Conservation (phyloP, 2,888 invertebrate species). For the Andrena flavipes region DNA sequence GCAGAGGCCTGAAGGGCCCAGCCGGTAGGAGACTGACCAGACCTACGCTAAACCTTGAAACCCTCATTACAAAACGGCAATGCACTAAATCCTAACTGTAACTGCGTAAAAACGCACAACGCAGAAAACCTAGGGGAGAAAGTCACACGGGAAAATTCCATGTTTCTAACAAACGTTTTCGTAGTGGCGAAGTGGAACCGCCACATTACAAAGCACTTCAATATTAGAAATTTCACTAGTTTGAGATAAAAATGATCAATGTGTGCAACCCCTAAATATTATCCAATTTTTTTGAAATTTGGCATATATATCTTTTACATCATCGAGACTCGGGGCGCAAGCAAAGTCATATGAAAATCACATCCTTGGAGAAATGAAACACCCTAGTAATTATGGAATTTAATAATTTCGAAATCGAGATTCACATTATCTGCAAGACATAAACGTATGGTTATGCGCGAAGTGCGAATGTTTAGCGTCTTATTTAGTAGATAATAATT, state of each 20-base stretch:
- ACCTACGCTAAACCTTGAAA: background rate
- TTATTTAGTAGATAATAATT: no score
- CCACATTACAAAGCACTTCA: conserved; percentile 1
- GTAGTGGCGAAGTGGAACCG: background rate
- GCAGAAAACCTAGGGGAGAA: no score
- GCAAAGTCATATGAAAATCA: conserved; percentile 5
- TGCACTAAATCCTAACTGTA: conserved; percentile 1
- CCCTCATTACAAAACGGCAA: background rate
- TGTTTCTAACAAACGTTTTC: background rate
- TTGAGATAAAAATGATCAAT: conserved; percentile 6
- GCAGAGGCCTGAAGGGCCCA: no score
- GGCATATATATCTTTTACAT: no score
- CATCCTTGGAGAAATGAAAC: conserved; percentile 6
- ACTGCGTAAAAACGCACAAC: no score
- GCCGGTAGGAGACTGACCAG: no score
- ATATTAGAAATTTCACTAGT: conserved; percentile 4
- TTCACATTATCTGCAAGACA: no score
- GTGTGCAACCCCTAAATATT: conserved; percentile 6
- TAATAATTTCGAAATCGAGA: no score
- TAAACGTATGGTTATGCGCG: no score
- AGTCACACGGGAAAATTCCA: no score
- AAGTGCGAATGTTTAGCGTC: no score
- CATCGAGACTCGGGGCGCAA: background rate
- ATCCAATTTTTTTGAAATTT: background rate
- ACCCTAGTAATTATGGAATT: background rate